phyloP scores from a whole-genome alignment of 2,888 invertebrate genomes.

The Alentia gelatinosa region DNA sequence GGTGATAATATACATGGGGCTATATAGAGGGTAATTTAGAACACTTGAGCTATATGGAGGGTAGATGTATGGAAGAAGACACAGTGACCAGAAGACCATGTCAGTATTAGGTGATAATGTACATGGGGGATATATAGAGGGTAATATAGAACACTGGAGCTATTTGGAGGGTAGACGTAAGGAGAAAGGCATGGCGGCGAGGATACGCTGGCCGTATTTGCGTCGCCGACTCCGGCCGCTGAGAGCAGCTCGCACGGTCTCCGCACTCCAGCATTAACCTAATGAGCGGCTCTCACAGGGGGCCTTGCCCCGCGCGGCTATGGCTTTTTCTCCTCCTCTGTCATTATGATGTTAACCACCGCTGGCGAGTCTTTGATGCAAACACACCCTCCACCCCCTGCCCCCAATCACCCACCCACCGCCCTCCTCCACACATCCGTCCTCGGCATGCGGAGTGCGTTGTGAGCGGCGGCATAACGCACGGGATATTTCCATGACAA shows the following conservation, averaged over 20 bases:
- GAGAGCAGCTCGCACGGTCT: neutral
- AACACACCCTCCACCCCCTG: neutral
- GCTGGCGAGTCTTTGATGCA: neutral
- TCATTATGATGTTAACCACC: slow-evolving; percentile 44
- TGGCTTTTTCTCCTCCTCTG: slow-evolving; percentile 24
- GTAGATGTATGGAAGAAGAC: too few species aligned
- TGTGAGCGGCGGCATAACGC: neutral
- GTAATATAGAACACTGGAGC: too few species aligned
- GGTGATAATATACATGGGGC: too few species aligned
- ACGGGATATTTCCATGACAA: slow-evolving; percentile 32
- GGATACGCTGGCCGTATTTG: neutral
- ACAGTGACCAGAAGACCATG: too few species aligned
- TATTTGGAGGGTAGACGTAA: too few species aligned
- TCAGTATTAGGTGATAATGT: too few species aligned
- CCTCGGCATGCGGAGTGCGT: neutral
- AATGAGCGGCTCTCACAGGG: slow-evolving; percentile 15
- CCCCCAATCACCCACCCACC: neutral
- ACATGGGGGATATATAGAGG: too few species aligned
- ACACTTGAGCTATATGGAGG: too few species aligned
- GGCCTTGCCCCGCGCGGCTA: neutral
- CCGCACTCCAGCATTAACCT: neutral
- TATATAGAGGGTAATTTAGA: too few species aligned
- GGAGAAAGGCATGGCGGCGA: too few species aligned
- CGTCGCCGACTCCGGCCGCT: neutral
- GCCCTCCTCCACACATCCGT: neutral